Evolutionary conservation across 2,113 vertebrate genomes (phyloP).

Genomic region (Triplophysa tibetana): DNA sequence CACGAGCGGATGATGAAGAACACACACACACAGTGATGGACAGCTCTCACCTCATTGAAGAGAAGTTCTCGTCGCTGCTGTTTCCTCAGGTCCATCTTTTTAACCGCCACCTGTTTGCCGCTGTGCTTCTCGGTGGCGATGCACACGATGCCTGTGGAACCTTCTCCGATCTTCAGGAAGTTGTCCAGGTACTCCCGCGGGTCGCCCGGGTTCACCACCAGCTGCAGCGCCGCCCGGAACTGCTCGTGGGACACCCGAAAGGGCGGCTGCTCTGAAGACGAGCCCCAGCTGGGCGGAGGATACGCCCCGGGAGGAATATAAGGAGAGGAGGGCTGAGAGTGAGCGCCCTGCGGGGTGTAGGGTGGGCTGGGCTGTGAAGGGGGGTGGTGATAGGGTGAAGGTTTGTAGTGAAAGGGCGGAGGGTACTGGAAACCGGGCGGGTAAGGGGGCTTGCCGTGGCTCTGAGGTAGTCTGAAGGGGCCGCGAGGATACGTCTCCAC

Average conservation of each 20-base stretch:
- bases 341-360: conserved; percentile 90
- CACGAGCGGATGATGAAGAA: not conserved
- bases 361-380: conserved; percentile 87
- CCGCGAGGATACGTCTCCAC: conserved; percentile 91
- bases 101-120: conserved; percentile 94
- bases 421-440: conserved; percentile 88
- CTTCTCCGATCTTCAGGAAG: conserved; percentile 98
- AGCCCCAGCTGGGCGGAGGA: conserved; percentile 94
- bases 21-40: no score
- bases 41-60: conserved; percentile 89
- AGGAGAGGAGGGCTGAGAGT: conserved; percentile 87
- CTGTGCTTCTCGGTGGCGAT: conserved; percentile 96
- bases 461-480: conserved; percentile 93
- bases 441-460: conserved; percentile 86
- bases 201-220: conserved; percentile 95
- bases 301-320: conserved; percentile 87
- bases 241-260: conserved; percentile 97
- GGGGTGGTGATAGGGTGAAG: conserved; percentile 84
- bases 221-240: conserved; percentile 94
- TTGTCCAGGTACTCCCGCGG: conserved; percentile 96
- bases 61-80: conserved; percentile 96
- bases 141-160: conserved; percentile 96
- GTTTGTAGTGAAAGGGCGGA: conserved; percentile 87
- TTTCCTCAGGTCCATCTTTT: conserved; percentile 99
- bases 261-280: conserved; percentile 90